phyloP scores from a whole-genome alignment of 2,113 vertebrate genomes.

The Empidonax alnorum region DNA sequence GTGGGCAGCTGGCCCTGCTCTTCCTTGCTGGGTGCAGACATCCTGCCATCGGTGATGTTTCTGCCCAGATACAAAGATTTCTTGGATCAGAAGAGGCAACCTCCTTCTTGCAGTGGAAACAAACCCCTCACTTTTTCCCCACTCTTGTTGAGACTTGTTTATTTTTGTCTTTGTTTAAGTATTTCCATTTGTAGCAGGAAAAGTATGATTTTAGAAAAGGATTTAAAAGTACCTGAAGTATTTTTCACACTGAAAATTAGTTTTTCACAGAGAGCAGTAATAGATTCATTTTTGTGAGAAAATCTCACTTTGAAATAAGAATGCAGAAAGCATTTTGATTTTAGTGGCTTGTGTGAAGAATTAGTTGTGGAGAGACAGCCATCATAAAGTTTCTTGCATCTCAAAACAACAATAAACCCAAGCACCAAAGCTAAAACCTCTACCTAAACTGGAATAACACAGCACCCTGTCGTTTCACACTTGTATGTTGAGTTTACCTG shows the following conservation, averaged over 20 bases:
- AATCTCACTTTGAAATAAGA: neutral
- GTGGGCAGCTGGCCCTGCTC: neutral
- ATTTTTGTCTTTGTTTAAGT: neutral
- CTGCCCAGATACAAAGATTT: neutral
- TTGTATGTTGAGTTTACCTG: neutral
- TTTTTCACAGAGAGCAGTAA: neutral
- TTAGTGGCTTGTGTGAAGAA: neutral
- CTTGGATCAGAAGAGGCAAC: neutral
- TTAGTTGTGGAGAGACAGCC: neutral
- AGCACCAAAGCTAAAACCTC: rapidly evolving
- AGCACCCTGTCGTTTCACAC: neutral
- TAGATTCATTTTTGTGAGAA: neutral
- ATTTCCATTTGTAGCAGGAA: neutral
- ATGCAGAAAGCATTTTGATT: neutral
- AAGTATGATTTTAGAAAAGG: neutral
- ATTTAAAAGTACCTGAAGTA: neutral
- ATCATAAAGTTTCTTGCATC: neutral
- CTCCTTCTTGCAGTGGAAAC: neutral
- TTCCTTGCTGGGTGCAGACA: neutral
- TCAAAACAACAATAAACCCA: neutral
- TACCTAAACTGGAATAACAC: neutral
- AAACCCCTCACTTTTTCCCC: neutral
- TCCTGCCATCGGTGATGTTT: neutral
- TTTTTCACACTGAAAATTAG: neutral
- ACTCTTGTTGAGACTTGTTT: neutral